Evolutionary conservation across 2,113 vertebrate genomes (phyloP).

Genomic region (Dicaeum eximium): DNA sequence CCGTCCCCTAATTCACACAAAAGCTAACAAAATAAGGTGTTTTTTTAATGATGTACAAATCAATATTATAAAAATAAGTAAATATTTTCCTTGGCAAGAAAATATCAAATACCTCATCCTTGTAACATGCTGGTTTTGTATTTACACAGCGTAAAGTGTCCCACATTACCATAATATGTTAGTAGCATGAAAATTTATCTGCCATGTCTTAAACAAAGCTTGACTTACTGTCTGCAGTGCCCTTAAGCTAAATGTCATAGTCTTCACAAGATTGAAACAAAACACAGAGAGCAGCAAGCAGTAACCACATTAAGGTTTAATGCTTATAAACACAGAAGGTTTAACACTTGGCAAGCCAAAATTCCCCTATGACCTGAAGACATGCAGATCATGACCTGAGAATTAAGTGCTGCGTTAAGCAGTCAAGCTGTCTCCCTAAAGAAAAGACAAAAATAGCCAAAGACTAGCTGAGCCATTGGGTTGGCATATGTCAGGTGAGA

Average conservation of each 20-base stretch:
- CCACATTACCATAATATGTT: constrained; percentile 11
- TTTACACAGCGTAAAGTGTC: background rate
- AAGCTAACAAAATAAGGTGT: background rate
- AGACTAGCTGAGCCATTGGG: constrained; percentile 51
- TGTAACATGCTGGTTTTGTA: background rate
- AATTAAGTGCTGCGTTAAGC: constrained; percentile 43
- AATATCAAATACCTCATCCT: background rate
- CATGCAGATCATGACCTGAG: constrained; percentile 48
- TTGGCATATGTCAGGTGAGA: constrained; percentile 40
- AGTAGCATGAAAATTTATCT: constrained; percentile 17
- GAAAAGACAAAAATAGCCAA: constrained; percentile 63
- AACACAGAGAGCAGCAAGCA: background rate
- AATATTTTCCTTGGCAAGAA: constrained; percentile 36
- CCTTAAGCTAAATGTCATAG: constrained; percentile 5
- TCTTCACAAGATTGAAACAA: constrained; percentile 4
- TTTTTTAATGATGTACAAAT: background rate
- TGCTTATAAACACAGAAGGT: constrained; percentile 39
- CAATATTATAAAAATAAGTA: background rate
- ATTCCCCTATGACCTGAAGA: constrained; percentile 49
- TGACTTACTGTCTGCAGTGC: background rate
- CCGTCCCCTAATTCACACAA: background rate
- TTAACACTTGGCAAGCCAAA: constrained; percentile 51
- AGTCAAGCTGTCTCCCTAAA: constrained; percentile 62
- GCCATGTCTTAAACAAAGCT: background rate
- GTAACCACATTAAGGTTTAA: constrained; percentile 49